Evolutionary conservation across 2,113 vertebrate species (phyloP).

Genomic region (Lota lota): DNA sequence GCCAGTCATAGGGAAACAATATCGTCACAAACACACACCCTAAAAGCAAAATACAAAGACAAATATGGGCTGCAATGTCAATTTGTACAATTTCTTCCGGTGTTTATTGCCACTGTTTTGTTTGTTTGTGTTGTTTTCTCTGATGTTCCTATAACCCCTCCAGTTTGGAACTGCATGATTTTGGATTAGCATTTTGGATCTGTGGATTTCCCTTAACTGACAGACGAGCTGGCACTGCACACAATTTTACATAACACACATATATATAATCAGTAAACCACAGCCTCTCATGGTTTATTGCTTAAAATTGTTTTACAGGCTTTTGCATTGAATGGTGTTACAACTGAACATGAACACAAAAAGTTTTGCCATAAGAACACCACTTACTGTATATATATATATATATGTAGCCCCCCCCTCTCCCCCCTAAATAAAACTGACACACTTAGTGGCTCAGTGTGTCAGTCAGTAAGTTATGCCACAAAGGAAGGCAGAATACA

Average conservation of each 20-base stretch:
- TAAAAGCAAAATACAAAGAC: too few species aligned
- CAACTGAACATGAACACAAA: too few species aligned
- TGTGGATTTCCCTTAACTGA: conserved; percentile 3
- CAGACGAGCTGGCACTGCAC: conserved; percentile 41
- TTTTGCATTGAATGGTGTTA: too few species aligned
- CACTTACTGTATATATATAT: too few species aligned
- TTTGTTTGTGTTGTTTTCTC: background rate
- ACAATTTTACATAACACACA: too few species aligned
- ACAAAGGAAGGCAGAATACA: conserved; percentile 44
- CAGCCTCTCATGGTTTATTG: too few species aligned
- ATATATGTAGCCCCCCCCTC: background rate
- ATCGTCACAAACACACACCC: too few species aligned
- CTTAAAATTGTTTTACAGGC: too few species aligned
- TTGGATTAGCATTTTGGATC: background rate
- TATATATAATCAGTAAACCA: too few species aligned
- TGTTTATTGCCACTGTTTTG: background rate
- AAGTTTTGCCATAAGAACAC: too few species aligned
- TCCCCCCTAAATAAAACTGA: background rate
- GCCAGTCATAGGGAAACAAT: background rate
- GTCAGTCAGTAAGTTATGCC: conserved; percentile 38
- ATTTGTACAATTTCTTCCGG: too few species aligned
- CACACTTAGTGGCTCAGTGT: conserved; percentile 29
- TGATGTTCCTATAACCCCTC: background rate
- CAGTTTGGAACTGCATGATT: conserved; percentile 50
- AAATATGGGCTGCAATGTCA: too few species aligned